Base-by-base conservation (phyloP, 1,140 invertebrate species). In the Delia radicum region DNA sequence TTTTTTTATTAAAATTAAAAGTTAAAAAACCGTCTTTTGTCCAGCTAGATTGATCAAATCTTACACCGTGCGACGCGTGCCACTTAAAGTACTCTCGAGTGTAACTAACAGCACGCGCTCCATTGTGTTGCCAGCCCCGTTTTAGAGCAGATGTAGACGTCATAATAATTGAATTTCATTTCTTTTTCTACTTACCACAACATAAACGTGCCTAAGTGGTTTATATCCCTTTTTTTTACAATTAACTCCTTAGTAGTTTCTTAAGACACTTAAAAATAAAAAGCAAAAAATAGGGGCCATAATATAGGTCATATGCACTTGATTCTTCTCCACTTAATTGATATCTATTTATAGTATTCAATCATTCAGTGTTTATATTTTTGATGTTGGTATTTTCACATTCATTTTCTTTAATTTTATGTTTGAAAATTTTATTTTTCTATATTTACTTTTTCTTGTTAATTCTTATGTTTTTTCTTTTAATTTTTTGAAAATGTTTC, bases 251-350 rank as follows among this genome's bases (percentile, higher is more conserved):
- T 55, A 55, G 48, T 42, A 42, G 12, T 15, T 42, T 10, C n/a
- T 42, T 33, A 42, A 13, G 10, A 42, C 37, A 42, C 37, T 42
- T 42, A 10, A 42, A n/a, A n/a, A n/a, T n/a, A n/a, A 42, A 42
- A 42, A 15, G 37, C 31, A 42, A 42, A 42, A 42, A 12, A 29
- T 29, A 65, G 62, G 62, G 62, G 21, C n/a, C 26, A 65, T 28
- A 65, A 65, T 65, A 27, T 65, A 65, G 62, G 62, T 65, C 62
- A 65, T 65, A 65, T 55, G 24, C 48, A 55, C 48, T 55, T 55
- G 48, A 55, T 55, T n/a, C n/a, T 18, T 21, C 48, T 21, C 48
- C n/a, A 55, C n/a, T 55, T 55, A 55, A 55, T 55, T 55, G 48
- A 55, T 55, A 21, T 7, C 48, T 55, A 55, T 55, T 55, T 55